A percentile compares a stretch with the other conserved stretches of the same genome.
Evolutionary conservation across 1,140 invertebrate genomes (phyloP).

Genomic region (Heliconius himera): DNA sequence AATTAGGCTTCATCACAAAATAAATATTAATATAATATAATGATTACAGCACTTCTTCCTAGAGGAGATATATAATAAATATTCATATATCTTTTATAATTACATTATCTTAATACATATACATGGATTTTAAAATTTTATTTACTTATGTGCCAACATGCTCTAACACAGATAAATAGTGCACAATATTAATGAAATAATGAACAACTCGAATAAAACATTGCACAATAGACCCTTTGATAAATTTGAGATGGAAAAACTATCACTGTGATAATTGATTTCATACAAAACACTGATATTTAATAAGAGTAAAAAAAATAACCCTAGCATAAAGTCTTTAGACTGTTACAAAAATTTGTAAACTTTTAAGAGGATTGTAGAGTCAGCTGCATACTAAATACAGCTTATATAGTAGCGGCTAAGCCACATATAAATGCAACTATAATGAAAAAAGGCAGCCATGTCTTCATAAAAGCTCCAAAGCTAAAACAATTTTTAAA

Average conservation of each 20-base stretch:
- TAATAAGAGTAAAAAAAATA: conserved; percentile 4
- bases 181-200: conserved; percentile 4
- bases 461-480: conserved; percentile 91
- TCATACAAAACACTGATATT: not conserved
- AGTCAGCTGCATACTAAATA: conserved; percentile 12
- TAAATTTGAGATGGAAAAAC: not conserved
- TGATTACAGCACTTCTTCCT: not conserved
- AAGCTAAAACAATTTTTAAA: conserved; percentile 82
- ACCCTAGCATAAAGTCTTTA: conserved; percentile 15
- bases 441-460: conserved; percentile 91
- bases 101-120: not conserved
- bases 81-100: not conserved
- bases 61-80: not conserved
- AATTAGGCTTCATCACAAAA: not conserved
- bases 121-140: not conserved
- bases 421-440: conserved; percentile 70
- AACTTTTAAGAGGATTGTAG: conserved; percentile 5
- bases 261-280: not conserved
- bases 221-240: conserved; percentile 1
- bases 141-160: not conserved
- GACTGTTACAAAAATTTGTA: conserved; percentile 12
- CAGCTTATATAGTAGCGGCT: conserved; percentile 56
- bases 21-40: not conserved
- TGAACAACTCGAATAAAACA: not conserved
- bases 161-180: not conserved